These are phyloP conservation scores for Glyptemys insculpta DNA, from an alignment of 2,797 vertebrate species.

Conservation along the genomic window DNA sequence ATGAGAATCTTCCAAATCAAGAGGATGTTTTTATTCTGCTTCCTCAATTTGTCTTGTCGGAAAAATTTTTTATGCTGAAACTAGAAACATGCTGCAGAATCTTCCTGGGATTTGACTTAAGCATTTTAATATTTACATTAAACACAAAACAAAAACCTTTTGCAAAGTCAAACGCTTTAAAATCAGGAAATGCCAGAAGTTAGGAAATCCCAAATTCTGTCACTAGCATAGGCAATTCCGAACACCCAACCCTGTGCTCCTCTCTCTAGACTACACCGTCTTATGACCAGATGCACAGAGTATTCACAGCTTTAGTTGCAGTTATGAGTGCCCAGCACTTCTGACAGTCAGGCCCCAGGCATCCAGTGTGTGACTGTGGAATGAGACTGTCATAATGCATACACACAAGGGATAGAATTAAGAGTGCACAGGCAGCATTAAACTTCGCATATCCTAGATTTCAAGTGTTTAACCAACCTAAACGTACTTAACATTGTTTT, in stretches of 20 bases:
- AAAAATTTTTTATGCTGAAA: conserved; percentile 2
- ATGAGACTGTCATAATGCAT: background rate
- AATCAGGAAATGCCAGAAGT: background rate
- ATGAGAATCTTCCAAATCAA: background rate
- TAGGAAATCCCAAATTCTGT: background rate
- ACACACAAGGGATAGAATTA: background rate
- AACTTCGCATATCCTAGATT: background rate
- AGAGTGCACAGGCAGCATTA: background rate
- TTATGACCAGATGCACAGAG: background rate
- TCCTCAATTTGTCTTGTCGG: background rate
- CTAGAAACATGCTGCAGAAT: background rate
- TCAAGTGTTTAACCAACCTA: background rate
- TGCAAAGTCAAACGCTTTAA: background rate
- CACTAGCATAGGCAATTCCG: background rate
- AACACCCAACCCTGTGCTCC: background rate
- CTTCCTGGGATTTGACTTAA: background rate
- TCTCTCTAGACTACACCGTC: background rate
- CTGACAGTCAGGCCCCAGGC: background rate
- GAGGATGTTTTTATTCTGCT: background rate
- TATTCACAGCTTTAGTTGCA: background rate
- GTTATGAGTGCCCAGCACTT: background rate
- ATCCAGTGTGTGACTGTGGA: background rate
- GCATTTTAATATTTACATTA: background rate
- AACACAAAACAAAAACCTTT: background rate
- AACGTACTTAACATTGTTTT: background rate